These are phyloP conservation scores for Bombycilla garrulus DNA, from an alignment of 2,113 vertebrate species.

Conservation along the genomic window DNA sequence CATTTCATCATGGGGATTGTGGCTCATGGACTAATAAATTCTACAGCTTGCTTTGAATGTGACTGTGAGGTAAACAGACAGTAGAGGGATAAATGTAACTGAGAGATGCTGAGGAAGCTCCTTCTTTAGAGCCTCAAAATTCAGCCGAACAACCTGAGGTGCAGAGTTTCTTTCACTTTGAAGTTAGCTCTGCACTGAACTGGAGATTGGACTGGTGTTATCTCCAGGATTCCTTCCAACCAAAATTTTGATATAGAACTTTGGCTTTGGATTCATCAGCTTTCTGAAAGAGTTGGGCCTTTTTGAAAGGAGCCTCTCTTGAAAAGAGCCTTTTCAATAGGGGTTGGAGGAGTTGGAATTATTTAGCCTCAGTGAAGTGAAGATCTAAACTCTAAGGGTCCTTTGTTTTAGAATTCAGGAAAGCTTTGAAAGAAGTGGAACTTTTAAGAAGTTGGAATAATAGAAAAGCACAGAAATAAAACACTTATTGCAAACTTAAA, in stretches of 20 bases:
- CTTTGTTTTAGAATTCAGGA: neutral
- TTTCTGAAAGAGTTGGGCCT: neutral
- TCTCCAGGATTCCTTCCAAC: neutral
- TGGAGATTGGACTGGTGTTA: neutral
- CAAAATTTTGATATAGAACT: neutral
- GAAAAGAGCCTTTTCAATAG: neutral
- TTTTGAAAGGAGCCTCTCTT: neutral
- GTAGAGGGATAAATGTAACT: neutral
- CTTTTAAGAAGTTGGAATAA: neutral
- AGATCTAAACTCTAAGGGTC: neutral
- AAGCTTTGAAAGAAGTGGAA: neutral
- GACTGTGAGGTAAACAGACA: neutral
- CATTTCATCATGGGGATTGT: neutral
- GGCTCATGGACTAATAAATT: neutral
- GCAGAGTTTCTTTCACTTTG: neutral
- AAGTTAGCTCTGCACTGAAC: neutral
- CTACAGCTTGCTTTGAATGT: neutral
- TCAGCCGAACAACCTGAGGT: neutral
- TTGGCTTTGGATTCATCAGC: neutral
- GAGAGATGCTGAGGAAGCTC: neutral
- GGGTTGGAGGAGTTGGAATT: rapidly evolving
- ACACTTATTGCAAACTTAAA: neutral
- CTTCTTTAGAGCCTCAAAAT: neutral
- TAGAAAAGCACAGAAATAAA: neutral
- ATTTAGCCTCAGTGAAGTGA: neutral